A percentile compares a stretch with the other conserved stretches of the same genome.
phyloP scores from a whole-genome alignment of 2,888 invertebrate species.

The Xanthia icteritia region DNA sequence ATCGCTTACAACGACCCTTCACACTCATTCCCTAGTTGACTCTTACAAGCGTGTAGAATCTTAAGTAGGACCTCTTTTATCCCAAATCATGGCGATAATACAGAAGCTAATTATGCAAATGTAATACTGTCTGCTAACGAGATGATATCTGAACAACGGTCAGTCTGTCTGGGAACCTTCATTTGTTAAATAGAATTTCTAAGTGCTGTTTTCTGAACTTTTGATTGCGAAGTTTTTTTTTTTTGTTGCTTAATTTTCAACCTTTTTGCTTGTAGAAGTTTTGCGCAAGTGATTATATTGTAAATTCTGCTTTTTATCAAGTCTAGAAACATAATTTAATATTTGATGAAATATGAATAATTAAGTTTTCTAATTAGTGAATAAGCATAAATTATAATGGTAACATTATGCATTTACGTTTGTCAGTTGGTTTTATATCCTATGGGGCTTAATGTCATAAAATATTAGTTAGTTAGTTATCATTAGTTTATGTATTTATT shows the following conservation, averaged over 20 bases:
- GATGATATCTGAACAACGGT: conserved; percentile 40
- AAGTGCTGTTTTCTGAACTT: conserved; percentile 26
- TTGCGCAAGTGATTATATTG: conserved; percentile 4
- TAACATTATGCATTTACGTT: background rate
- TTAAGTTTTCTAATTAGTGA: background rate
- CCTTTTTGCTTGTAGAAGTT: conserved; percentile 20
- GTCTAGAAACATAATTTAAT: background rate
- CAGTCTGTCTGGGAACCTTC: conserved; percentile 17
- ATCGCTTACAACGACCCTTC: conserved; percentile 34
- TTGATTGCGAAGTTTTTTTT: background rate
- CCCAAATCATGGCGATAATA: conserved; percentile 46
- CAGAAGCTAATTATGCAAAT: conserved; percentile 55
- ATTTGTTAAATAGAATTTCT: conserved; percentile 46
- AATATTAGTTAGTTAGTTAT: background rate
- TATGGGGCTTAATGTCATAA: background rate
- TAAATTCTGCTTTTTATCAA: background rate
- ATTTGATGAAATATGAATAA: background rate
- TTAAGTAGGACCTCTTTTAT: conserved; percentile 44
- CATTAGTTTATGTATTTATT: too few relatives aligned
- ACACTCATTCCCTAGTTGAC: conserved; percentile 30
- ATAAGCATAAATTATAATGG: background rate
- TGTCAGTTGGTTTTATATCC: background rate
- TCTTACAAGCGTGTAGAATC: conserved; percentile 50
- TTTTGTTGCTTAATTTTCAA: conserved; percentile 11
- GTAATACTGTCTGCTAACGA: conserved; percentile 44